Percentiles rank a stretch among this genome's conserved stretches.
These are phyloP conservation scores for Ondatra zibethicus DNA, from an alignment of 2,113 vertebrate species.

Conservation along the genomic window DNA sequence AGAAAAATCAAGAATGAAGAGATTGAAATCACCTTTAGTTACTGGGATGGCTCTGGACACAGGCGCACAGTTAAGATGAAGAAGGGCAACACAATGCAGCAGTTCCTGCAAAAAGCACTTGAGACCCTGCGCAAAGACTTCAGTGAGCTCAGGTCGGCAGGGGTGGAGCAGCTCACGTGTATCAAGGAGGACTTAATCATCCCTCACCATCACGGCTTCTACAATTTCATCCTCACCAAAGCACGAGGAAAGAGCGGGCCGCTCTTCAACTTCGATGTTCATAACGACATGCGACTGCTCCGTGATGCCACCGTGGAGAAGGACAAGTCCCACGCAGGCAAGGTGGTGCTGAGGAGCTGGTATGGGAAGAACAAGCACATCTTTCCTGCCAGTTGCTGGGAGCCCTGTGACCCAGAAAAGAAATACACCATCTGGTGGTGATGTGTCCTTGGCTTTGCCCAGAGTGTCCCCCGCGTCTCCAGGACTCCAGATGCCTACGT, in stretches of 20 bases:
- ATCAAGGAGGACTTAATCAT: conserved; percentile 97
- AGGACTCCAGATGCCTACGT: background rate
- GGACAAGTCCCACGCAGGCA: conserved; percentile 95
- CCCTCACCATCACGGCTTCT: conserved; percentile 95
- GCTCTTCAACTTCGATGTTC: conserved; percentile 95
- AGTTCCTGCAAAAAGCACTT: conserved; percentile 94
- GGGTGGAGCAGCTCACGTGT: conserved; percentile 96
- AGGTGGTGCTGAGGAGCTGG: conserved; percentile 86
- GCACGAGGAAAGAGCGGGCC: conserved; percentile 95
- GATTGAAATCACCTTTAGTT: conserved; percentile 96
- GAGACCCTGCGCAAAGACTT: conserved; percentile 95
- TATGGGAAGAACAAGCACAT: conserved; percentile 97
- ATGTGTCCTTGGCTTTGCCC: accelerated
- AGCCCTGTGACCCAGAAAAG: conserved; percentile 95
- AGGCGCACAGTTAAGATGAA: conserved; percentile 95
- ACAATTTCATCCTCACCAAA: conserved; percentile 96
- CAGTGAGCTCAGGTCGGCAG: conserved; percentile 95
- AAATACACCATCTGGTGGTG: conserved; percentile 89
- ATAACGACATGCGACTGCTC: conserved; percentile 93
- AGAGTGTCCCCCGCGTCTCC: background rate
- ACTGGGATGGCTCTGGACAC: conserved; percentile 96
- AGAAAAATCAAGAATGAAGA: conserved; percentile 96
- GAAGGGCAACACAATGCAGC: conserved; percentile 95
- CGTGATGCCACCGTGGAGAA: conserved; percentile 95
- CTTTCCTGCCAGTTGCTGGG: conserved; percentile 96